These are phyloP conservation scores for Cepaea hortensis DNA, from an alignment of 2,888 invertebrate species.

Conservation along the genomic window DNA sequence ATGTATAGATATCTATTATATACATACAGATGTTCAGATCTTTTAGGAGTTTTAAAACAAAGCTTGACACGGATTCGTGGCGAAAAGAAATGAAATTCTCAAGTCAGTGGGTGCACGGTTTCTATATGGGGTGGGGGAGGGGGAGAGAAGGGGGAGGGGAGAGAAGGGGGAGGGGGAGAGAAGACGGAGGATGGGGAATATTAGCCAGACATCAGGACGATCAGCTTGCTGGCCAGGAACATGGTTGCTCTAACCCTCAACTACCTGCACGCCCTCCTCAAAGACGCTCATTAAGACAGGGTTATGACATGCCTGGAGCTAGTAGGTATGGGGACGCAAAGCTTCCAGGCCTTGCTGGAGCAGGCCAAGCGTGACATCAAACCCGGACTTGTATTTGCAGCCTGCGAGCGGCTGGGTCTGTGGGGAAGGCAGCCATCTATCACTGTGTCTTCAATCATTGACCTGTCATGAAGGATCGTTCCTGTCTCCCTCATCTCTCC, in stretches of 20 bases:
- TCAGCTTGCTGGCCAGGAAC: background rate
- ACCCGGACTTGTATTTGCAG: background rate
- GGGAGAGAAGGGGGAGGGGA: background rate
- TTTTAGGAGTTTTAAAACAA: too few relatives aligned
- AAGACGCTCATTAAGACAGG: background rate
- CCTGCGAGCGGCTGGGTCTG: background rate
- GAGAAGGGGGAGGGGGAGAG: background rate
- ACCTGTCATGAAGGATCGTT: background rate
- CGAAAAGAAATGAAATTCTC: too few relatives aligned
- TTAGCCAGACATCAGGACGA: background rate
- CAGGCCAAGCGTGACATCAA: background rate
- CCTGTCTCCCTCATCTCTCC: background rate
- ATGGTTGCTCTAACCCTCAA: background rate
- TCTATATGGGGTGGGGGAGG: background rate
- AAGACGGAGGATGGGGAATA: background rate
- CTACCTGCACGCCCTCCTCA: background rate
- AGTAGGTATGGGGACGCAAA: background rate
- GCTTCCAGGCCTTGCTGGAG: background rate
- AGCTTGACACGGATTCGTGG: too few relatives aligned
- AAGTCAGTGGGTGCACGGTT: too few relatives aligned
- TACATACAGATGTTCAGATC: too few relatives aligned
- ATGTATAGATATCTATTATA: too few relatives aligned
- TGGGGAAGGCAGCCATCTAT: background rate
- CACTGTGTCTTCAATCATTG: background rate
- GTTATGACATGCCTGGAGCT: slow-evolving; percentile 20